Conservation (phyloP, 2,113 vertebrate species). For the Petroica traversi region DNA sequence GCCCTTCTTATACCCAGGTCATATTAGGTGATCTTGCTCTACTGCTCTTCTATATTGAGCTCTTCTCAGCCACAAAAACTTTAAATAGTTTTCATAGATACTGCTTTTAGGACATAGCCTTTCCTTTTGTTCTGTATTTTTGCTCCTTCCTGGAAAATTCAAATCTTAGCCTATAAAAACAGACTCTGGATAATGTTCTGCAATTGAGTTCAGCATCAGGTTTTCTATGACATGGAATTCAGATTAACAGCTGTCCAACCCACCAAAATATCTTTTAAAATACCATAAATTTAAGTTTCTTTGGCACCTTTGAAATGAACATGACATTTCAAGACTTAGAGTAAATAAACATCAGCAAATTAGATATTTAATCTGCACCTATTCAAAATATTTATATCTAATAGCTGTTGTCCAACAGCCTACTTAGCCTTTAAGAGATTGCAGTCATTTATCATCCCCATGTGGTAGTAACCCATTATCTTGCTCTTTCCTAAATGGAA, state of each 20-base stretch:
- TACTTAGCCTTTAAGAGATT: not conserved
- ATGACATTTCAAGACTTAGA: not conserved
- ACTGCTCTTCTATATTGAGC: not conserved
- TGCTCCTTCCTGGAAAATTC: not conserved
- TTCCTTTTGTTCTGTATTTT: not conserved
- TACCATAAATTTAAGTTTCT: not conserved
- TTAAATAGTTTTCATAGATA: not conserved
- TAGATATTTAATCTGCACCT: not conserved
- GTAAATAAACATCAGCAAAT: not conserved
- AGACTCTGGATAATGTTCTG: not conserved
- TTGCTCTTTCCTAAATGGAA: not conserved
- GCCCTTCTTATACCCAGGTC: not conserved
- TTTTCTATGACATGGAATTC: not conserved
- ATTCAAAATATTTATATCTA: constrained; percentile 1
- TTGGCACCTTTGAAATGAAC: not conserved
- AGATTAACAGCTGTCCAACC: not conserved
- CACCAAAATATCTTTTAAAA: not conserved
- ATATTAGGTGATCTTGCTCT: not conserved
- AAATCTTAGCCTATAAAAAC: not conserved
- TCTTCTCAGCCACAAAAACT: not conserved
- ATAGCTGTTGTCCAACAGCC: not conserved
- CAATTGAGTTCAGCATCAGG: not conserved
- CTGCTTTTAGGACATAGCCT: not conserved
- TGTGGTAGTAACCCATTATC: not conserved
- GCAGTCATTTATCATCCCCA: not conserved